Evolutionary conservation across 1,140 invertebrate genomes (phyloP).

Genomic region (Odontomachus brunneus): DNA sequence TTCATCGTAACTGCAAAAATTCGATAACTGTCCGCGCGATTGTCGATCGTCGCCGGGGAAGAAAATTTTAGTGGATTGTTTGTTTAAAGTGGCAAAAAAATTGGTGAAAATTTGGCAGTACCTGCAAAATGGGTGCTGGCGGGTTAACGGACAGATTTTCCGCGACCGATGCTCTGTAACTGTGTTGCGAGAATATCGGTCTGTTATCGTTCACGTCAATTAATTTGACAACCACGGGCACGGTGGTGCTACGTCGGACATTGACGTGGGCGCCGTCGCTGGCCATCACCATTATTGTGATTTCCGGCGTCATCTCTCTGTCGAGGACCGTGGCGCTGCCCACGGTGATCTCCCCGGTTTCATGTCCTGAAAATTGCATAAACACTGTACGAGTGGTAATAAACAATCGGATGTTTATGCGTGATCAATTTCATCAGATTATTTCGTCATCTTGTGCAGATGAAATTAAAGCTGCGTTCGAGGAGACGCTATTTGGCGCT

Average conservation of each 20-base stretch:
- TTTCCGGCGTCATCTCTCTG: slow-evolving; percentile 90
- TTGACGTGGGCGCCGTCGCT: slow-evolving; percentile 91
- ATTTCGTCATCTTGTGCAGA: too few relatives aligned
- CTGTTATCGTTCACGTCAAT: slow-evolving; percentile 94
- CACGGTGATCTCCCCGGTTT: slow-evolving; percentile 92
- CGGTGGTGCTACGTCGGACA: slow-evolving; percentile 89
- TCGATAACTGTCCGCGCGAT: not conserved
- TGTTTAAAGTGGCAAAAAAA: too few relatives aligned
- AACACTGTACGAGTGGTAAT: not conserved
- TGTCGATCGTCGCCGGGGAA: too few relatives aligned
- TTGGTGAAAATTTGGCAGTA: too few relatives aligned
- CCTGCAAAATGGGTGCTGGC: slow-evolving; percentile 92
- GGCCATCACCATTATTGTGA: slow-evolving; percentile 92
- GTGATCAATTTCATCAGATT: not conserved
- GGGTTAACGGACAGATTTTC: slow-evolving; percentile 93
- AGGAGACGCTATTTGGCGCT: too few relatives aligned
- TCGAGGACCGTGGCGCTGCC: slow-evolving; percentile 91
- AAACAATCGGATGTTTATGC: not conserved
- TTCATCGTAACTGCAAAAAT: slow-evolving; percentile 8
- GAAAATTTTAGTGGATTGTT: not conserved
- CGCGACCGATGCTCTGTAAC: slow-evolving; percentile 91
- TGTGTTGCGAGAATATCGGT: slow-evolving; percentile 91
- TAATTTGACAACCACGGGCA: slow-evolving; percentile 92
- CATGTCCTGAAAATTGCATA: slow-evolving; percentile 79
- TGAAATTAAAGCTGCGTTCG: too few relatives aligned